These are phyloP conservation scores for Harpagifer antarcticus DNA, from an alignment of 2,797 vertebrate genomes.

Conservation along the genomic window DNA sequence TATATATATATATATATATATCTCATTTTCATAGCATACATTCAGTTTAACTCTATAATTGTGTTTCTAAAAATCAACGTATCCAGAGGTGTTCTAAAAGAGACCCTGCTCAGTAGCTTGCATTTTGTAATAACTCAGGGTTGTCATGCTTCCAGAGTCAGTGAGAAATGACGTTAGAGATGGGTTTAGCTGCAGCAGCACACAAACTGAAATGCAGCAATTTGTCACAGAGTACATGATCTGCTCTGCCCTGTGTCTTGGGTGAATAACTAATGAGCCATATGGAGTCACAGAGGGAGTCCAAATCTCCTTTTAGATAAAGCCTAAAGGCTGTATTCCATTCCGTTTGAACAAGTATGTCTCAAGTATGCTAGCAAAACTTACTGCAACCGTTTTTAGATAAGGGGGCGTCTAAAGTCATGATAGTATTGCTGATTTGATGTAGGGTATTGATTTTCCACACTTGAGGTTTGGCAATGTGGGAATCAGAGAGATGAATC, in stretches of 20 bases:
- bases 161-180: neutral
- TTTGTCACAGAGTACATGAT: constrained; percentile 2
- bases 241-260: constrained; percentile 17
- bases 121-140: neutral
- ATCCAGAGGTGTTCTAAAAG: neutral
- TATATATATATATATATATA: neutral
- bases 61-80: neutral
- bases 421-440: constrained; percentile 51
- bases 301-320: constrained; percentile 52
- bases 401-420: constrained; percentile 27
- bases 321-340: constrained; percentile 50
- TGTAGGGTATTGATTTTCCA: constrained; percentile 62
- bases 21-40: neutral
- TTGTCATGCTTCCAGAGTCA: neutral
- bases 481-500: constrained; percentile 38
- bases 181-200: constrained; percentile 16
- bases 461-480: constrained; percentile 34
- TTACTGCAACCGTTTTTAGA: constrained; percentile 30
- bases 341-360: constrained; percentile 32
- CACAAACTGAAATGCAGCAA: neutral
- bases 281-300: constrained; percentile 59
- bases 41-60: neutral
- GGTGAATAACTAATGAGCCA: constrained; percentile 58
- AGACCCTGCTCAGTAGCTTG: neutral
- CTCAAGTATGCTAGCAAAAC: constrained; percentile 15